A percentile compares a stretch with the other conserved stretches of the same genome.
phyloP scores from a whole-genome alignment of 2,113 vertebrate species.

The Callithrix jacchus region DNA sequence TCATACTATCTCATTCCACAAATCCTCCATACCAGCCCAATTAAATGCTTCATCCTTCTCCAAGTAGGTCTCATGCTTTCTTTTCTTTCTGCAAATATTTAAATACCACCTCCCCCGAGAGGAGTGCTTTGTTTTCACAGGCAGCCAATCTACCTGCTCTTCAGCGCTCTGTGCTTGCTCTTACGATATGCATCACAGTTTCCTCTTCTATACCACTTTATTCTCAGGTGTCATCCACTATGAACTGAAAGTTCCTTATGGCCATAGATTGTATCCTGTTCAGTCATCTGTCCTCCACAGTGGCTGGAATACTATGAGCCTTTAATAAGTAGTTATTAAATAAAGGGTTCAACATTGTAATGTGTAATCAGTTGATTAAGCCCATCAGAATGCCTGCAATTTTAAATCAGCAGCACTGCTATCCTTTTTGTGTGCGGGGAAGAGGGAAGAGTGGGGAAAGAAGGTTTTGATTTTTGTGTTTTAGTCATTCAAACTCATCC shows the following conservation, averaged over 20 bases:
- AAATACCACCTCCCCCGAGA: slow-evolving; percentile 5
- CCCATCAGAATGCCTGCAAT: background rate
- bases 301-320: background rate
- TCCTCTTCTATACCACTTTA: background rate
- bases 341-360: slow-evolving; percentile 8
- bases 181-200: background rate
- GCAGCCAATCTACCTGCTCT: background rate
- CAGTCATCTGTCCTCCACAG: background rate
- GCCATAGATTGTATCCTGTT: background rate
- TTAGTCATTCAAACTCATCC: background rate
- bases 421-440: background rate
- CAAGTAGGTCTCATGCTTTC: slow-evolving; percentile 30
- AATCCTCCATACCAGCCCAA: background rate
- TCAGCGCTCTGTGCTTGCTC: background rate
- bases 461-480: background rate
- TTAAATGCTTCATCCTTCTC: slow-evolving; percentile 23
- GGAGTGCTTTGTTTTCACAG: background rate
- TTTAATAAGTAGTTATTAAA: slow-evolving; percentile 5
- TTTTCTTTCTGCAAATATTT: slow-evolving; percentile 31
- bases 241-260: slow-evolving; percentile 10
- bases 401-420: background rate
- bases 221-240: background rate
- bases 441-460: background rate
- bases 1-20: background rate
- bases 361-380: background rate